Percentiles rank a stretch among this genome's conserved stretches.
Conservation (phyloP, 2,888 invertebrate genomes). For the Phengaris arion region DNA sequence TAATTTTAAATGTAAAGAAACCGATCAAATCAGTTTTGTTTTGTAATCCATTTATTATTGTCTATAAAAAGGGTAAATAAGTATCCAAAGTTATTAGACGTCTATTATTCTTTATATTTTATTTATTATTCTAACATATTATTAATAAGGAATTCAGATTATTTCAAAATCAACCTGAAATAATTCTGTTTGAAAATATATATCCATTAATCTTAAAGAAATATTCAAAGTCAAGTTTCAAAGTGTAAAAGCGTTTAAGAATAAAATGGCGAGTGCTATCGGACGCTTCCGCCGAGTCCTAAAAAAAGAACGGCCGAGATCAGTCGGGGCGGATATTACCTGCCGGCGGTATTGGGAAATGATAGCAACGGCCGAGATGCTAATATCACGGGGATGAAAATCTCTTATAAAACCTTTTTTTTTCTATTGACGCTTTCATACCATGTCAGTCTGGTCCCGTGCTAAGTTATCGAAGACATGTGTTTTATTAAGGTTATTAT, state of each 20-base stretch:
- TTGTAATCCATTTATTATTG: too few relatives aligned
- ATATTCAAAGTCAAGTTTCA: conserved; percentile 1
- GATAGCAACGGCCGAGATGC: background rate
- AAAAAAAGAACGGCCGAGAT: background rate
- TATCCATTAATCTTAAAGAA: background rate
- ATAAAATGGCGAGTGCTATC: conserved; percentile 4
- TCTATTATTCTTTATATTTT: too few relatives aligned
- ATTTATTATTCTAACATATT: too few relatives aligned
- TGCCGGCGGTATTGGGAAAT: background rate
- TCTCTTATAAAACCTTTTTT: background rate
- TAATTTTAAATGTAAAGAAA: too few relatives aligned
- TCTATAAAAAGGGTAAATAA: too few relatives aligned
- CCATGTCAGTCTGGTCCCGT: too few relatives aligned
- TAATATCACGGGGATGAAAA: background rate
- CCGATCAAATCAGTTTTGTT: too few relatives aligned
- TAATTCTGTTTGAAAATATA: background rate
- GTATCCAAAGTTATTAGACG: too few relatives aligned
- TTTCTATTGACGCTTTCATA: too few relatives aligned
- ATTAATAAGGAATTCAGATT: background rate
- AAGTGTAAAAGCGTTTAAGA: background rate
- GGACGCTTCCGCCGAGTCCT: background rate
- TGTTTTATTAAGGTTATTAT: too few relatives aligned
- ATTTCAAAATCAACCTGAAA: background rate
- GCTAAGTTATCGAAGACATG: too few relatives aligned
- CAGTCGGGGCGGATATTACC: background rate